Evolutionary conservation across 2,797 vertebrate species (phyloP), one percentile per base, ranked within the genome.

Genomic region (Galagoides demidoff): DNA sequence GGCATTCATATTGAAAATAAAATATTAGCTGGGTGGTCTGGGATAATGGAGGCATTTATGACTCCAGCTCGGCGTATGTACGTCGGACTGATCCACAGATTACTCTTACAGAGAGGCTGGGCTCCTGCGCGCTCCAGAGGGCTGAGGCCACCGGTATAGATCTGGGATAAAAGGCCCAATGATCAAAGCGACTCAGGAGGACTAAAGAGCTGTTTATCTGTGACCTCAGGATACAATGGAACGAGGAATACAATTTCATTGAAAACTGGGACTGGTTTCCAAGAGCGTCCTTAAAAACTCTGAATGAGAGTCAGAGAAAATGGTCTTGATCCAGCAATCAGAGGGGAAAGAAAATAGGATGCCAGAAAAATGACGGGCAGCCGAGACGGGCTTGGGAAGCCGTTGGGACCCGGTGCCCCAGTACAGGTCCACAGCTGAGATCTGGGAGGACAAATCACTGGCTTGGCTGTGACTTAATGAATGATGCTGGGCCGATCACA

Each of bases 1-100:
- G 90, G 89, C 71, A 97, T 97, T 97, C 96, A 95, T 71, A 95
- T 78, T 92, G 90, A 94, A 96, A 94, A 95, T 94, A 96, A 97
- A 97, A 97, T 96, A 95, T 96, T 87, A 95, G 83, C 95, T 97
- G 96, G 96, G 93, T 97, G 96, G 97, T 95, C 95, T 0, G 0
- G 90, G 84, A 97, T 96, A 97, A 96, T 96, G 97, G 92, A 96
- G 89, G 90, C 70, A 94, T 95, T 97, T 97, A 95, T 95, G 90
- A 95, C 82, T 96, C 88, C 0, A 7, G 79, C 79, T 86, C 81
- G 96, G 94, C 71, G 74, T 85, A 94, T 87, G 95, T 81, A 63
- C 82, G 66, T 94, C 11, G 0, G 79, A 70, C 76, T 74, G 85
- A 96, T 77, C 45, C 37, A 89, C 88, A 92, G 94, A 92, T 96